Base-by-base conservation (phyloP, 1,140 invertebrate genomes). In the Eumeta japonica region DNA sequence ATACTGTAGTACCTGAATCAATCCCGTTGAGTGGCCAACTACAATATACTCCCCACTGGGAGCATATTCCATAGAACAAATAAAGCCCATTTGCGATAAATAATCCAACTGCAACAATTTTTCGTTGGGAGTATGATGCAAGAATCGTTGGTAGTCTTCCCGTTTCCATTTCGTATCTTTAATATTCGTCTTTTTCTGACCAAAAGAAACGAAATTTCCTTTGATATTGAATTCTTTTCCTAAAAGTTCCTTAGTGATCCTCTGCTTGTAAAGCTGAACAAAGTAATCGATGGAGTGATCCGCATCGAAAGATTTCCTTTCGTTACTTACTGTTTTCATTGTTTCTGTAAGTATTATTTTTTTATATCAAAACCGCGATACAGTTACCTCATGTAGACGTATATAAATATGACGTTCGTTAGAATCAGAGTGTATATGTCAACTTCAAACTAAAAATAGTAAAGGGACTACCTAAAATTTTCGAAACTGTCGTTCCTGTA, bases 1-100 rank as follows among this genome's bases (percentile, higher is more conserved):
- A n/a, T n/a, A n/a, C n/a, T n/a, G n/a, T n/a, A 5, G 10, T 43
- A 70, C 65, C 62, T 71, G 66, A 34, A 74, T 58, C 13, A 74
- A 35, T 18, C 70, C 70, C 28, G 56, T 48, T 28, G 63, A 60
- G 39, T 66, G 57, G 9, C 66, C 66, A 15, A 63, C 52, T 29
- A 71, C 48, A 27, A 74, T 36, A 33, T 37, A 49, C 34, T 52
- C 40, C 13, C 70, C 70, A 38, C 59, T 51, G 9, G 56, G 51
- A 14, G 55, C 45, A 41, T 58, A 70, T 10, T 48, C 34, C 56
- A 74, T 61, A 24, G 50, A 46, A 31, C n/a, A 46, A 41, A 74
- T 58, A 37, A 46, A 70, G 1, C 70, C 66, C 31, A 48, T 46
- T 43, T 62, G 58, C 3, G 55, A 55, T 16, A 63, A 56, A 54